Conservation (phyloP, 2,888 invertebrate species). For the Molorchus minor region DNA sequence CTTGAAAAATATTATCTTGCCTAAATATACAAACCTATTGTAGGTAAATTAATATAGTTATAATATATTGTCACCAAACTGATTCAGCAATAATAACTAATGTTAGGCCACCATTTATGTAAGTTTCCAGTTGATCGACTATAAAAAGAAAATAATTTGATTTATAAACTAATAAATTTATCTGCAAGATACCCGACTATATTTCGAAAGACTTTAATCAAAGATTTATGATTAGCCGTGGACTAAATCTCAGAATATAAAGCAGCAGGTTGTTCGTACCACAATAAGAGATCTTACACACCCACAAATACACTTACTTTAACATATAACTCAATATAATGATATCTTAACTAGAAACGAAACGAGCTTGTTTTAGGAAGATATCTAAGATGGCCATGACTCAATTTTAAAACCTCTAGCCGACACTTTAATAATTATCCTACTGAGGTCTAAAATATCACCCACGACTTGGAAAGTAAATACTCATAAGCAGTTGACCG, state of each 20-base stretch:
- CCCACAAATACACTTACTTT: conserved; percentile 45
- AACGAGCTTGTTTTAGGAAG: conserved; percentile 32
- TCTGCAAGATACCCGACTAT: conserved; percentile 31
- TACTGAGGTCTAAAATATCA: conserved; percentile 50
- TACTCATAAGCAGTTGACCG: conserved; percentile 19
- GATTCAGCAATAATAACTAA: conserved; percentile 30
- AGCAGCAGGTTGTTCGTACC: conserved; percentile 55
- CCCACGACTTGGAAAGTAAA: conserved; percentile 51
- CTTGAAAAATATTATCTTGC: neutral
- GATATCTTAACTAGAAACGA: conserved; percentile 48
- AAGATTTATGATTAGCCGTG: conserved; percentile 51
- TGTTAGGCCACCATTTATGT: conserved; percentile 36
- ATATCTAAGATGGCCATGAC: conserved; percentile 45
- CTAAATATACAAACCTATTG: neutral
- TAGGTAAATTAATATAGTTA: conserved; percentile 22
- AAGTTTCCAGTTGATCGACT: conserved; percentile 48
- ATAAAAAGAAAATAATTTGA: conserved; percentile 52
- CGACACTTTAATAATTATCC: conserved; percentile 50
- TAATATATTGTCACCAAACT: conserved; percentile 28
- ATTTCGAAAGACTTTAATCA: conserved; percentile 52
- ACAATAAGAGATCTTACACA: conserved; percentile 52
- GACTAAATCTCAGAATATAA: conserved; percentile 47
- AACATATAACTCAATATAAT: conserved; percentile 45
- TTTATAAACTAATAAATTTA: conserved; percentile 56
- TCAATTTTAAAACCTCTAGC: conserved; percentile 46